These are phyloP conservation scores for Steatocranus sp. DNA, from an alignment of 2,797 vertebrate species.

Conservation along the genomic window DNA sequence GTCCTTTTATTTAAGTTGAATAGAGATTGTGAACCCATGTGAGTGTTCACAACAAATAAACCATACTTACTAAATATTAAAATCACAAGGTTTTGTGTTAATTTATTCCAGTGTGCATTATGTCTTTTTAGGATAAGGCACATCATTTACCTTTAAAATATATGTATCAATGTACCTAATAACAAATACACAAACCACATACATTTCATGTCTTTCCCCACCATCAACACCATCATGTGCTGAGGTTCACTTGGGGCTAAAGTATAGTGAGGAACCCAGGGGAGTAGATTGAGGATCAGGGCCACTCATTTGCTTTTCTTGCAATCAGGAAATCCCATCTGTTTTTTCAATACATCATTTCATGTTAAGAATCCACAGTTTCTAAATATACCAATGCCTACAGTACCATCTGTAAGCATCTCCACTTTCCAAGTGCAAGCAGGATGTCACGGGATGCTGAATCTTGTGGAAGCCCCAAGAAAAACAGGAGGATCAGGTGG, in stretches of 20 bases:
- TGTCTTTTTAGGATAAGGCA: constrained; percentile 53
- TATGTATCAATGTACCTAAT: constrained; percentile 44
- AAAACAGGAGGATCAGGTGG: constrained; percentile 13
- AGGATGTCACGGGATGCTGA: constrained; percentile 19
- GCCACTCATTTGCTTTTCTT: constrained; percentile 6
- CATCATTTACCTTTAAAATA: constrained; percentile 52
- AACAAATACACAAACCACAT: constrained; percentile 27
- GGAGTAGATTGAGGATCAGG: not conserved
- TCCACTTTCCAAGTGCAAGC: constrained; percentile 27
- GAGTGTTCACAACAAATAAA: constrained; percentile 7
- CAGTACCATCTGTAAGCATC: constrained; percentile 34
- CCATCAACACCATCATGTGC: not conserved
- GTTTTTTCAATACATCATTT: constrained; percentile 25
- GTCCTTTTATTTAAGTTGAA: not conserved
- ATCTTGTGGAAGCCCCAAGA: constrained; percentile 33
- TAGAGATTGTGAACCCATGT: not conserved
- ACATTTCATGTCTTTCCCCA: not conserved
- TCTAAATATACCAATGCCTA: constrained; percentile 32
- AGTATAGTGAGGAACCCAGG: not conserved
- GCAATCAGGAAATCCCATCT: constrained; percentile 2
- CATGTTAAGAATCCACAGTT: constrained; percentile 18
- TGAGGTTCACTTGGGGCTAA: constrained; percentile 3
- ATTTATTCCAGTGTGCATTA: constrained; percentile 34
- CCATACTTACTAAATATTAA: constrained; percentile 3
- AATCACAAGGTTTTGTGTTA: constrained; percentile 49